phyloP scores from a whole-genome alignment of 2,113 vertebrate species.

The Sylvia atricapilla region DNA sequence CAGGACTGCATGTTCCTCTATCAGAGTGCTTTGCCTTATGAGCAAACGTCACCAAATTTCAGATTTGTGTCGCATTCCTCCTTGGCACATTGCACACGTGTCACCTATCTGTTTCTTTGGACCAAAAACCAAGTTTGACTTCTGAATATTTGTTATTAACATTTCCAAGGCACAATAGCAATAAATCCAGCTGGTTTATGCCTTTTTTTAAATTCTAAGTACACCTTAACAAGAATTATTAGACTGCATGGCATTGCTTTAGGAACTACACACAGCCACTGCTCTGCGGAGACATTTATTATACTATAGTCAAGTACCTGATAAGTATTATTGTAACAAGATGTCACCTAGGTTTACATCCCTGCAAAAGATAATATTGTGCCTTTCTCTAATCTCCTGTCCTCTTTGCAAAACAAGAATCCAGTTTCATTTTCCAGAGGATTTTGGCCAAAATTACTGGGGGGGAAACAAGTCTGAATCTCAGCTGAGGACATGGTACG shows the following conservation, averaged over 20 bases:
- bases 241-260: background rate
- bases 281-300: background rate
- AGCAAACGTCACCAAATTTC: background rate
- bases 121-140: background rate
- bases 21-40: background rate
- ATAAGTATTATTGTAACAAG: background rate
- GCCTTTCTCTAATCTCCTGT: background rate
- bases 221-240: background rate
- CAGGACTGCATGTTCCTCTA: background rate
- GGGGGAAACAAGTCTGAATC: background rate
- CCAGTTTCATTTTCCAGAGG: background rate
- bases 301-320: background rate
- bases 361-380: background rate
- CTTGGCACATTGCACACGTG: background rate
- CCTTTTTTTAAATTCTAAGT: background rate
- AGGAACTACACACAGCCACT: background rate
- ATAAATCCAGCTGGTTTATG: background rate
- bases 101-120: background rate
- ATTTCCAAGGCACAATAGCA: background rate
- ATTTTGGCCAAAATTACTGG: slow-evolving; percentile 28
- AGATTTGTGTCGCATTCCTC: background rate
- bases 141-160: background rate
- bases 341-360: background rate
- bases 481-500: background rate
- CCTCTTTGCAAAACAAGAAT: slow-evolving; percentile 1